Conservation (phyloP, 2,113 vertebrate species). For the Sula dactylatra region DNA sequence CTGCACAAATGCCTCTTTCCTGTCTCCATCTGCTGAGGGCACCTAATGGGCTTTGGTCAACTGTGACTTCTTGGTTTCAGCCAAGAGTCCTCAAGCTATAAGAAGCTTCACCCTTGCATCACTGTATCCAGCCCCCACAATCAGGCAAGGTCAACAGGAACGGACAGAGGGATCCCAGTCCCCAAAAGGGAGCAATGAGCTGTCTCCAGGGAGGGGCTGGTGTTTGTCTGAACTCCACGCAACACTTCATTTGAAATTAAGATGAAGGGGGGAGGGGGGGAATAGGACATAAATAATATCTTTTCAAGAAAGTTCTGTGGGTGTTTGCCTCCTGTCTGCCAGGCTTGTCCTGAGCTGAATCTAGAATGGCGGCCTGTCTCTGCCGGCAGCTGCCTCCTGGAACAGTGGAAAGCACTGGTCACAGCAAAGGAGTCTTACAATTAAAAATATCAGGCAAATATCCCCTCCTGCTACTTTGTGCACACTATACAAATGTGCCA, state of each 20-base stretch:
- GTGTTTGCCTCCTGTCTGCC: not conserved
- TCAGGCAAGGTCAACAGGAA: rapidly evolving
- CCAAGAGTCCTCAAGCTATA: not conserved
- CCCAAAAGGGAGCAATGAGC: not conserved
- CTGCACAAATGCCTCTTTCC: not conserved
- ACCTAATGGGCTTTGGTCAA: not conserved
- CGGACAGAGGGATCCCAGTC: not conserved
- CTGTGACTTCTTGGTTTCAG: not conserved
- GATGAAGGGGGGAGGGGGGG: not conserved
- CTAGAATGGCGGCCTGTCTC: not conserved
- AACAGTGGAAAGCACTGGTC: not conserved
- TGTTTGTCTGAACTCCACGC: not conserved
- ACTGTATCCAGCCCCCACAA: not conserved
- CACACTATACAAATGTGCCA: not conserved
- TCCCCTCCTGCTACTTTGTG: not conserved
- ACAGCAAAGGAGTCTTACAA: not conserved
- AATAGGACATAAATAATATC: not conserved
- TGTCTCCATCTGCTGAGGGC: not conserved
- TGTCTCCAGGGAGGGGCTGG: not conserved
- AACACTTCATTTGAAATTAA: not conserved
- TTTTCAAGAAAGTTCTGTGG: not conserved
- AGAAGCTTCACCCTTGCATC: not conserved
- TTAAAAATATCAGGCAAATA: not conserved
- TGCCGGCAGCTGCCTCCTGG: not conserved
- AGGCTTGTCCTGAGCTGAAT: not conserved